Evolutionary conservation across 2,797 vertebrate species (phyloP).

Genomic region (Gymnoscopelus braueri): DNA sequence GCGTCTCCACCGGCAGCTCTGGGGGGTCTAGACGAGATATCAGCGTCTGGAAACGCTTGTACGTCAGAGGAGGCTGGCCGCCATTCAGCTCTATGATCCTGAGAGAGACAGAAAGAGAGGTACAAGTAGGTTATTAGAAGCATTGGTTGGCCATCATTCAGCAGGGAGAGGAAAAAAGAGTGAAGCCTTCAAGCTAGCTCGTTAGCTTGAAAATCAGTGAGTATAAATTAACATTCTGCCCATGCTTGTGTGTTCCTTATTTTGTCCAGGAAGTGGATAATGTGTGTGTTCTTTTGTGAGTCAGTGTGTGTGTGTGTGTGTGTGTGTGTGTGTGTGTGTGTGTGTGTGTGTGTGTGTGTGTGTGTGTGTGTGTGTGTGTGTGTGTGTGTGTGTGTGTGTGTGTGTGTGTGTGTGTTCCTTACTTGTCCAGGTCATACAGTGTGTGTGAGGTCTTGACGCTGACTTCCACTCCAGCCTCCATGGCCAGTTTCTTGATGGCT

Average conservation of each 20-base stretch:
- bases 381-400: no score
- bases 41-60: slow-evolving; percentile 85
- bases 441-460: slow-evolving; percentile 84
- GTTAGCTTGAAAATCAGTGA: neutral
- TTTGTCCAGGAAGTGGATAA: neutral
- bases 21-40: slow-evolving; percentile 82
- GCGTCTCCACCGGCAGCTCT: slow-evolving; percentile 78
- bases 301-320: neutral
- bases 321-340: slow-evolving; percentile 2
- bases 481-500: slow-evolving; percentile 85
- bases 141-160: no score
- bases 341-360: neutral
- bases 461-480: slow-evolving; percentile 84
- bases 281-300: neutral
- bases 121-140: no score
- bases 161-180: neutral
- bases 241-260: neutral
- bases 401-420: slow-evolving; percentile 30
- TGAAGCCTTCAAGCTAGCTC: neutral
- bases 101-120: neutral
- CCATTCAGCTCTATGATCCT: slow-evolving; percentile 84
- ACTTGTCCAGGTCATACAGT: slow-evolving; percentile 85
- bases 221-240: neutral
- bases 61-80: slow-evolving; percentile 82
- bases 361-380: no score